These are phyloP conservation scores for Lymantria monacha DNA, from an alignment of 2,888 invertebrate genomes.

Conservation along the genomic window DNA sequence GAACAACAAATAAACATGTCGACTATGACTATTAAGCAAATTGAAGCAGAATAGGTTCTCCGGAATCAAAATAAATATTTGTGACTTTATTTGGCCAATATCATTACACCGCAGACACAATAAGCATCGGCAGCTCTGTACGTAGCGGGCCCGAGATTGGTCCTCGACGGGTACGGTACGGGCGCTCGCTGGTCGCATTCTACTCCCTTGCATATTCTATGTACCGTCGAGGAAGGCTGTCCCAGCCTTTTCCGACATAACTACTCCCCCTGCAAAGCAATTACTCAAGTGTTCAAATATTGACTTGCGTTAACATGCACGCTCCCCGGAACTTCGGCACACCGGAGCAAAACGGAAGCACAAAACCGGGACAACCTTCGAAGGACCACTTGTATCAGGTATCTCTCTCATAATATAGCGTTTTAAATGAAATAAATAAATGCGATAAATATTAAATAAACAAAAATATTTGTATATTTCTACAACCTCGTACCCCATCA, in stretches of 20 bases:
- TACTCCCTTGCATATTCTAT: slow-evolving; percentile 47
- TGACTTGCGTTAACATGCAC: slow-evolving; percentile 67
- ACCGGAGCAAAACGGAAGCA: slow-evolving; percentile 77
- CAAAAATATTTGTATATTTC: slow-evolving; percentile 71
- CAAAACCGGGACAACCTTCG: slow-evolving; percentile 84
- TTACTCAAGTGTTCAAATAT: slow-evolving; percentile 59
- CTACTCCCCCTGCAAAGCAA: slow-evolving; percentile 68
- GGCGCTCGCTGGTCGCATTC: slow-evolving; percentile 24
- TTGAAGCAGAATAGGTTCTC: slow-evolving; percentile 83
- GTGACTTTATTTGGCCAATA: slow-evolving; percentile 80
- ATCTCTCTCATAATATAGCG: slow-evolving; percentile 62
- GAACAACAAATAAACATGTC: slow-evolving; percentile 76
- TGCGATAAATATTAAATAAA: slow-evolving; percentile 77
- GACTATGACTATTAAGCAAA: slow-evolving; percentile 70
- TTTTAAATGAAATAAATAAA: slow-evolving; percentile 76
- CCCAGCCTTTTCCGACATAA: slow-evolving; percentile 63
- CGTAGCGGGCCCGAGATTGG: slow-evolving; percentile 11
- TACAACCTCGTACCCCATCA: slow-evolving; percentile 80
- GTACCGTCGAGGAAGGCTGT: slow-evolving; percentile 72
- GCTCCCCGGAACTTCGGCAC: slow-evolving; percentile 61
- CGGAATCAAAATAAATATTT: slow-evolving; percentile 77
- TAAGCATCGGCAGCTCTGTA: slow-evolving; percentile 57
- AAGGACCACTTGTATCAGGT: slow-evolving; percentile 76
- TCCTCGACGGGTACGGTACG: slow-evolving; percentile 7
- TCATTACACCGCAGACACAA: slow-evolving; percentile 69